These are phyloP conservation scores for Apogon talboti DNA, from an alignment of 2,797 vertebrate species.

Conservation along the genomic window DNA sequence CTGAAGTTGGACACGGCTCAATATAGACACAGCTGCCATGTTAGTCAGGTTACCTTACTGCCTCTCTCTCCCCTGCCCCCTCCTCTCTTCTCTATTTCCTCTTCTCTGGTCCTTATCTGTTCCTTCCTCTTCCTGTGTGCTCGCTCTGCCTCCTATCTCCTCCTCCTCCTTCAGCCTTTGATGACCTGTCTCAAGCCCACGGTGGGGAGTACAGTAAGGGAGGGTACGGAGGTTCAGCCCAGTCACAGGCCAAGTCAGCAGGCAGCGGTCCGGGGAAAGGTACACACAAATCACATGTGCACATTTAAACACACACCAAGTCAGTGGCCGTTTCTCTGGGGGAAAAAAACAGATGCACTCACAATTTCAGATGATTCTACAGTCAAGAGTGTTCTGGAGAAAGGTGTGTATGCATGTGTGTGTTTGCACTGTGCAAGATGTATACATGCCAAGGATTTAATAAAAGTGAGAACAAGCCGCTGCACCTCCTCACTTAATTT, in stretches of 20 bases:
- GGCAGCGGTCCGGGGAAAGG: conserved; percentile 95
- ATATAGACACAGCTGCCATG: conserved; percentile 67
- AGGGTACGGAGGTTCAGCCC: conserved; percentile 92
- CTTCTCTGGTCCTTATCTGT: conserved; percentile 27
- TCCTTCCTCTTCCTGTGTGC: conserved; percentile 7
- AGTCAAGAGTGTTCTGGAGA: conserved; percentile 48
- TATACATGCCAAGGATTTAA: conserved; percentile 37
- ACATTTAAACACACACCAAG: conserved; percentile 37
- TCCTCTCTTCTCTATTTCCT: conserved; percentile 27
- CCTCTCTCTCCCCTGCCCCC: conserved; percentile 71
- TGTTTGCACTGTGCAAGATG: conserved; percentile 52
- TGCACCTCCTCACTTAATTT: conserved; percentile 61
- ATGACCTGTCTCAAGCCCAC: conserved; percentile 94
- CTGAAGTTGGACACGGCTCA: conserved; percentile 69
- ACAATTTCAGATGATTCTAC: conserved; percentile 61
- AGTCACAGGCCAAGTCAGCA: conserved; percentile 93
- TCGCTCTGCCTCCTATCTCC: conserved; percentile 23
- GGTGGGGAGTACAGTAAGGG: conserved; percentile 96
- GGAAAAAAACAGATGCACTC: conserved; percentile 44
- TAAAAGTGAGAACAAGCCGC: conserved; percentile 45
- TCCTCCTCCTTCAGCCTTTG: conserved; percentile 88
- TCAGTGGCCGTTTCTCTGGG: conserved; percentile 40
- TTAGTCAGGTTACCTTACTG: conserved; percentile 81
- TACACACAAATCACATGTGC: conserved; percentile 72
- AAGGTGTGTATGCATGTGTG: conserved; percentile 69